Percentiles rank a stretch among this genome's conserved stretches.
These are phyloP conservation scores for Pituophis catenifer DNA, from an alignment of 2,113 vertebrate species.

Conservation along the genomic window DNA sequence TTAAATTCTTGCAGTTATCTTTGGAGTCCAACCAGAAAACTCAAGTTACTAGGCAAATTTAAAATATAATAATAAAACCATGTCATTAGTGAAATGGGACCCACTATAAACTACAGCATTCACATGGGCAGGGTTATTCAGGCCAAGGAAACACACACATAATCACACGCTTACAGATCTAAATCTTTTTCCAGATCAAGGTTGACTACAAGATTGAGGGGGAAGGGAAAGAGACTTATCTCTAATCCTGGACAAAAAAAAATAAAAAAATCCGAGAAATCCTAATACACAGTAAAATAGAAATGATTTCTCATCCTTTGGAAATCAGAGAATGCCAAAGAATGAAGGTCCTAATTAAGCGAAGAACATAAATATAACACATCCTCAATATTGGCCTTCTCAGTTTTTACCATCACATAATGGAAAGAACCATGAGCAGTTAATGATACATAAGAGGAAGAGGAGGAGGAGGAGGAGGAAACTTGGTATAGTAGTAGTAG, in stretches of 20 bases:
- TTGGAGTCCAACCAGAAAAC: background rate
- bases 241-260: background rate
- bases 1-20: background rate
- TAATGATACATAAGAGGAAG: slow-evolving; percentile 10
- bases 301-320: background rate
- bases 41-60: background rate
- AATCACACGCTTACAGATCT: background rate
- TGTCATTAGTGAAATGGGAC: background rate
- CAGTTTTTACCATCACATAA: slow-evolving; percentile 9
- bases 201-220: background rate
- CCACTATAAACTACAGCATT: background rate
- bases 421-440: background rate
- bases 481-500: background rate
- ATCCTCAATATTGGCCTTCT: background rate
- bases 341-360: slow-evolving; percentile 22
- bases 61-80: background rate
- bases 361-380: background rate
- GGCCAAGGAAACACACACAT: background rate
- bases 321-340: background rate
- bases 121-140: background rate
- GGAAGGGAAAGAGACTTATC: background rate
- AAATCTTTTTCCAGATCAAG: background rate
- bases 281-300: background rate
- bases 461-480: background rate
- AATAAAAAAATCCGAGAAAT: background rate